These are phyloP conservation scores for Campopleginae sp. DNA, from an alignment of 2,888 invertebrate genomes.

Conservation along the genomic window DNA sequence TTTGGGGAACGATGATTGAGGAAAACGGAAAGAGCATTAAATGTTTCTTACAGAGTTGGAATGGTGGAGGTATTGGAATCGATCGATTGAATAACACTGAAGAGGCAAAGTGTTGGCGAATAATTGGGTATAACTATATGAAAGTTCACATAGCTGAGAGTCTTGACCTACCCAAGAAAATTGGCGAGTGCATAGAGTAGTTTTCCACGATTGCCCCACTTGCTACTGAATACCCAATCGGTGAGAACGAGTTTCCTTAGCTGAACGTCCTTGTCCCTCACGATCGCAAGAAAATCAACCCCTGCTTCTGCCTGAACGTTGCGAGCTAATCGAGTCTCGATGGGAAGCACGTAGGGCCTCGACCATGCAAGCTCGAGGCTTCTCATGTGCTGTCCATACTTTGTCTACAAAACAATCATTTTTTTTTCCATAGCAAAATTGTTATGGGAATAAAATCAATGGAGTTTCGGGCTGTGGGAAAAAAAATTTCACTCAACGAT, in stretches of 20 bases:
- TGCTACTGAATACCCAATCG: constrained; percentile 84
- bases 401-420: constrained; percentile 72
- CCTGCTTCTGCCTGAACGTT: constrained; percentile 83
- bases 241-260: constrained; percentile 83
- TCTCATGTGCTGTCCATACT: constrained; percentile 84
- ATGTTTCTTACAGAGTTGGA: neutral
- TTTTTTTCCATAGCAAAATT: neutral
- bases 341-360: constrained; percentile 81
- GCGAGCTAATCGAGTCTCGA: constrained; percentile 79
- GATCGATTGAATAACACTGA: constrained; percentile 20
- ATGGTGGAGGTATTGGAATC: constrained; percentile 28
- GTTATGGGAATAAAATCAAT: neutral
- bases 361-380: constrained; percentile 85
- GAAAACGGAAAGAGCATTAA: neutral
- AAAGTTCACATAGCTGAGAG: constrained; percentile 25
- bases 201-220: constrained; percentile 81
- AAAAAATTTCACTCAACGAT: neutral
- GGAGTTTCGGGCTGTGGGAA: neutral
- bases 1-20: neutral
- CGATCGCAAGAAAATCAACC: constrained; percentile 82
- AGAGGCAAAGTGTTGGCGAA: neutral
- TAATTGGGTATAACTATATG: constrained; percentile 11
- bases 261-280: constrained; percentile 83
- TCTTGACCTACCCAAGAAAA: constrained; percentile 77
- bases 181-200: constrained; percentile 79